Evolutionary conservation across 2,888 invertebrate genomes (phyloP), one percentile per base, ranked within the genome.

Genomic region (Tachystola acroxantha): DNA sequence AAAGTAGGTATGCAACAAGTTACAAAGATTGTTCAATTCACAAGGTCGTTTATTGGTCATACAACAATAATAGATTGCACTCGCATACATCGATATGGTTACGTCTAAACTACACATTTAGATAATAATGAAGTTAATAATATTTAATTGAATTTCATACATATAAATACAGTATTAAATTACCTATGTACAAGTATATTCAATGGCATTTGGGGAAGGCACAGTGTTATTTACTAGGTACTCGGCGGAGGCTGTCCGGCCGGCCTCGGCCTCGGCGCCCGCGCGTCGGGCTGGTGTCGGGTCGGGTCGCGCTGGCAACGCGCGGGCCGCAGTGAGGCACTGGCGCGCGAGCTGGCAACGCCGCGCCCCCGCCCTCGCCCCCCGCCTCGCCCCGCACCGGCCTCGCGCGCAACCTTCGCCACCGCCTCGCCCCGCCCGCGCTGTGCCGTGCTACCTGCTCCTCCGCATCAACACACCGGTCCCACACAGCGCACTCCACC

Each of bases 31-130:
- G 14, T 14, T 14, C 13, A n/a, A 14, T 14, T 7, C 7, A 2
- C 7, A 22, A 7, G 7, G 22, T 22, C 22, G n/a, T 70, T 76
- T 71, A 73, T 75, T 75, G 59, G 66, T 66, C 73, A 71, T 71
- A 69, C 68, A 67, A 69, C 72, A 70, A 66, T 71, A 67, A 72
- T 76, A 77, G 72, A 72, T 76, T 78, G 72, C 77, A 75, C 75
- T 71, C 72, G 69, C 51, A 45, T 55, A 62, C 50, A 57, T 65
- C 61, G 62, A 65, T 67, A 70, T 64, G n/a, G n/a, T n/a, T n/a
- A n/a, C n/a, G 53, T 62, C 69, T 75, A 67, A 57, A 63, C 73
- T 75, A 78, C 68, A 74, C 74, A 76, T 75, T 72, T 74, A 77
- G 65, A 65, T 74, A 75, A 65, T 74, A 75, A 80, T 76, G 72